A percentile compares a stretch with the other conserved stretches of the same genome.
Conservation (phyloP, 1,140 invertebrate species). For the Amyelois transitella region DNA sequence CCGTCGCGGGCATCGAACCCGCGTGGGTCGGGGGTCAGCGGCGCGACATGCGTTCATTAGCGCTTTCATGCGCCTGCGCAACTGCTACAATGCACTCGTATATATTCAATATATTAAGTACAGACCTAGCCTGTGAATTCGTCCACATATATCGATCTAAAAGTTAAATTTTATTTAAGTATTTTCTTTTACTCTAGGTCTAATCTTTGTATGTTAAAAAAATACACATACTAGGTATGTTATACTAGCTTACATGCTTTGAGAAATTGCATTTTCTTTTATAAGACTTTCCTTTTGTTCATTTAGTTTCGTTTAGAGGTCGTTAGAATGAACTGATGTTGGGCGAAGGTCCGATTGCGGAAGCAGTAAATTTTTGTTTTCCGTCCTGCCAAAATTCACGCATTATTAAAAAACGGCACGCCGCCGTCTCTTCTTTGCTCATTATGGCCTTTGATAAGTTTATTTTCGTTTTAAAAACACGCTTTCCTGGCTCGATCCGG, state of each 20-base stretch:
- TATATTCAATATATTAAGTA: conserved; percentile 9
- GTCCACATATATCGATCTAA: too few relatives aligned
- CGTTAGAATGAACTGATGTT: conserved; percentile 18
- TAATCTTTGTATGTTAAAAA: too few relatives aligned
- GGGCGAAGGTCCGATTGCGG: conserved; percentile 34
- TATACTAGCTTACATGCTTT: too few relatives aligned
- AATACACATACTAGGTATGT: too few relatives aligned
- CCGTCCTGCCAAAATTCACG: conserved; percentile 33
- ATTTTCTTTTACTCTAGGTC: too few relatives aligned
- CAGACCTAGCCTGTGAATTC: background rate
- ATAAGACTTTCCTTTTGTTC: conserved; percentile 24
- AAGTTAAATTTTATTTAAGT: too few relatives aligned
- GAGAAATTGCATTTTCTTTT: conserved; percentile 12
- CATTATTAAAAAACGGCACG: conserved; percentile 14
- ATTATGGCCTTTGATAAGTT: conserved; percentile 33
- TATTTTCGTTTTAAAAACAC: conserved; percentile 28
- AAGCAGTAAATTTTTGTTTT: conserved; percentile 48
- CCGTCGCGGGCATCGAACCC: conserved; percentile 43
- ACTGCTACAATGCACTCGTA: conserved; percentile 12
- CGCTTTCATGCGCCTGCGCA: conserved; percentile 46
- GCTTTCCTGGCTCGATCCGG: conserved; percentile 11
- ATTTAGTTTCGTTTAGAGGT: conserved; percentile 19
- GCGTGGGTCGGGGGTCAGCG: conserved; percentile 67
- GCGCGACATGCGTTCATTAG: conserved; percentile 62
- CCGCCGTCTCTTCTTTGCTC: conserved; percentile 34